Conservation (phyloP, 2,113 vertebrate genomes). For the Saimiri boliviensis region DNA sequence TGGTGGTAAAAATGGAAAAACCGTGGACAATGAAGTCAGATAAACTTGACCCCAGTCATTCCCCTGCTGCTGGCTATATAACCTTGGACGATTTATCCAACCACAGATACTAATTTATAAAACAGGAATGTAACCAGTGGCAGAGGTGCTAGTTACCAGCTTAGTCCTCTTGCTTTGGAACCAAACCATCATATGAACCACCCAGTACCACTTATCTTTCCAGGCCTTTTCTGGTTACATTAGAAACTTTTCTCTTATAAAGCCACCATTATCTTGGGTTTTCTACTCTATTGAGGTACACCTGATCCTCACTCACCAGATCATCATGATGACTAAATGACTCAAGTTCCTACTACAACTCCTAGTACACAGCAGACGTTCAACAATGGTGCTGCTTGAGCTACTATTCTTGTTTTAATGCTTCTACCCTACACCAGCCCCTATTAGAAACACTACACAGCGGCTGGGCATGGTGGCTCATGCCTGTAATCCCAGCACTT, state of each 20-base stretch:
- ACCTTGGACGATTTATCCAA: neutral
- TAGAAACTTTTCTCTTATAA: neutral
- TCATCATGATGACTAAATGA: neutral
- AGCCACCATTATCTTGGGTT: neutral
- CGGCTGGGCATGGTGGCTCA: no score
- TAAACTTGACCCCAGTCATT: neutral
- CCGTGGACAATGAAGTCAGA: neutral
- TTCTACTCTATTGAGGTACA: neutral
- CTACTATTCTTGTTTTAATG: neutral
- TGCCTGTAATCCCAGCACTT: no score
- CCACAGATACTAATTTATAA: neutral
- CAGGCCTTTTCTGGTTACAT: neutral
- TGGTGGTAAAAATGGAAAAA: neutral
- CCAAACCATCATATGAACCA: rapidly evolving
- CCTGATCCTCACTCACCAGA: neutral
- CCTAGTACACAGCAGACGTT: neutral
- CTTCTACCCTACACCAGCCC: neutral
- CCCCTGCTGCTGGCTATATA: neutral
- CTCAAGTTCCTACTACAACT: neutral
- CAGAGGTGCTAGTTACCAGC: neutral
- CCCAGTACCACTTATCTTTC: neutral
- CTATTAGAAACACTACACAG: neutral
- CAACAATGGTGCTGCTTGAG: neutral
- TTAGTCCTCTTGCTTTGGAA: neutral
- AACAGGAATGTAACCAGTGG: neutral